phyloP scores from a whole-genome alignment of 2,797 vertebrate species.

The Poecilia velifera region DNA sequence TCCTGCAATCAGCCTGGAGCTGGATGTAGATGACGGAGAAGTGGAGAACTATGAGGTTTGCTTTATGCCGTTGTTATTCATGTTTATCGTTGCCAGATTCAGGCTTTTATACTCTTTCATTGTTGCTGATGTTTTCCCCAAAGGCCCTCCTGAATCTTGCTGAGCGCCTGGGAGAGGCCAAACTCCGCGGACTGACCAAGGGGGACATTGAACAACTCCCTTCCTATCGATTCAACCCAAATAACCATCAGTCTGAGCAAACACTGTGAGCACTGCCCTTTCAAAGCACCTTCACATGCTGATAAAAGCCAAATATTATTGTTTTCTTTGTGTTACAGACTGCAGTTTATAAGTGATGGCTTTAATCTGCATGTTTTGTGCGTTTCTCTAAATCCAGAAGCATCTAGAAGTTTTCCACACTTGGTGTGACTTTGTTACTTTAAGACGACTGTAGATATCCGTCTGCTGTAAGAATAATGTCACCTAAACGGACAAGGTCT shows the following conservation, averaged over 20 bases:
- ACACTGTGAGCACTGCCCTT: conserved; percentile 88
- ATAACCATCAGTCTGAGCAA: conserved; percentile 98
- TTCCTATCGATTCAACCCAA: conserved; percentile 97
- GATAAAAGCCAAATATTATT: conserved; percentile 2
- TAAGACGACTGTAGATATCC: neutral
- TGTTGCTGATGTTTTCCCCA: neutral
- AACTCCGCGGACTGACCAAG: conserved; percentile 95
- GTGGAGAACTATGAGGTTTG: conserved; percentile 98
- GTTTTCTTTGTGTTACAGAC: neutral
- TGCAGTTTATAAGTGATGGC: neutral
- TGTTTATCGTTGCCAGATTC: neutral
- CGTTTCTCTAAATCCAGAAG: neutral
- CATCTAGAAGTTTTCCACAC: neutral
- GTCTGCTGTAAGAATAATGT: neutral
- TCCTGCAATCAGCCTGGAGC: conserved; percentile 95
- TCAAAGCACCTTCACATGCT: neutral
- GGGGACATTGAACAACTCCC: conserved; percentile 99
- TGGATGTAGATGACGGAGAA: conserved; percentile 98
- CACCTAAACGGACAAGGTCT: neutral
- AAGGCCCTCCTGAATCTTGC: conserved; percentile 96
- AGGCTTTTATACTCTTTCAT: conserved; percentile 9
- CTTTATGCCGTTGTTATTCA: neutral
- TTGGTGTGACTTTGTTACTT: conserved; percentile 1
- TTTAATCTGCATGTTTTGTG: conserved; percentile 1
- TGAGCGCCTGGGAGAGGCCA: conserved; percentile 97